Percentiles rank a stretch among this genome's conserved stretches.
Evolutionary conservation across 2,113 vertebrate species (phyloP).

Genomic region (Tyrannus savana): DNA sequence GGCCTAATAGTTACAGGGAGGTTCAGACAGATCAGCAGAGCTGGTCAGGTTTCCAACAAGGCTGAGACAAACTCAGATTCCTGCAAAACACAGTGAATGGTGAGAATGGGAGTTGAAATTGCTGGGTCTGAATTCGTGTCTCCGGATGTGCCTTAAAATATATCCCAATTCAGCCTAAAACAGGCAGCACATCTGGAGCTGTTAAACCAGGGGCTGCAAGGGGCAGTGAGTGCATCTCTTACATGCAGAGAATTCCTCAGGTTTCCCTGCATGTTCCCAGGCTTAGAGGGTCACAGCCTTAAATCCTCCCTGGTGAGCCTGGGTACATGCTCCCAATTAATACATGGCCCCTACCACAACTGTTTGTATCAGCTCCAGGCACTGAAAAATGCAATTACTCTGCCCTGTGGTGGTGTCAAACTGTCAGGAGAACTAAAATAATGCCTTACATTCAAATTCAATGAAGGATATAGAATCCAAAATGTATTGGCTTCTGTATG

Average conservation of each 20-base stretch:
- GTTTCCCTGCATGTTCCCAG: background rate
- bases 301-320: background rate
- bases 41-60: background rate
- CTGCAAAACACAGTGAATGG: fast-evolving
- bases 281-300: background rate
- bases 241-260: background rate
- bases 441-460: background rate
- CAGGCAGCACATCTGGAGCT: background rate
- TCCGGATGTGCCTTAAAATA: background rate
- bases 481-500: background rate
- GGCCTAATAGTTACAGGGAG: background rate
- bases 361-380: background rate
- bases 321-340: background rate
- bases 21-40: background rate
- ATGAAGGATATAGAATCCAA: fast-evolving
- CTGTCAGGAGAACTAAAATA: background rate
- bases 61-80: background rate
- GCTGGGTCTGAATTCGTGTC: background rate
- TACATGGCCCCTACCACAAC: background rate
- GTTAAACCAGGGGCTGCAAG: fast-evolving
- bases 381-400: background rate
- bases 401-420: background rate
- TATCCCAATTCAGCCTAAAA: background rate
- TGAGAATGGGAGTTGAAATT: fast-evolving
- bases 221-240: background rate